These are phyloP conservation scores for Amphipyra berbera DNA, from an alignment of 2,888 invertebrate species.

Conservation along the genomic window DNA sequence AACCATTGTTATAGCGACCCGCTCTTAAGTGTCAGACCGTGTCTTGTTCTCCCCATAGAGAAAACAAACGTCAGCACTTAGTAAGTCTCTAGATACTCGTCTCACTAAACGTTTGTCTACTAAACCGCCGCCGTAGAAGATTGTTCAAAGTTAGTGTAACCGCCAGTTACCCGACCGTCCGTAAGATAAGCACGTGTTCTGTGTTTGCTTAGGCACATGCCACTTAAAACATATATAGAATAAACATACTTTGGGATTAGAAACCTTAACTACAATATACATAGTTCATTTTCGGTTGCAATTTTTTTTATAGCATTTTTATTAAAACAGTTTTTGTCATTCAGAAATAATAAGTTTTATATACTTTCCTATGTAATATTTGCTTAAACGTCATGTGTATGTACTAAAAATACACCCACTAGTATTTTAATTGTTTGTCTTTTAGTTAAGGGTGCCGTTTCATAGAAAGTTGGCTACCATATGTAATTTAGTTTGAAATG, in stretches of 20 bases:
- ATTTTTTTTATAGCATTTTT: too few relatives aligned
- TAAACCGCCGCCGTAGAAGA: constrained; percentile 34
- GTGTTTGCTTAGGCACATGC: constrained; percentile 45
- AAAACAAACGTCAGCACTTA: constrained; percentile 23
- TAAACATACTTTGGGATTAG: background rate
- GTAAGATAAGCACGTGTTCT: constrained; percentile 51
- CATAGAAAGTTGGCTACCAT: constrained; percentile 1
- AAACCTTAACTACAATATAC: background rate
- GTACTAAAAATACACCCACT: constrained; percentile 1
- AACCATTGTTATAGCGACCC: constrained; percentile 8
- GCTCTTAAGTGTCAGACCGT: constrained; percentile 11
- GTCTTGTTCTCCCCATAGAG: constrained; percentile 4
- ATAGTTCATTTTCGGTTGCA: background rate
- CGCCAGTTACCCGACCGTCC: constrained; percentile 14
- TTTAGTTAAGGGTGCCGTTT: constrained; percentile 5
- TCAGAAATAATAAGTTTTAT: background rate
- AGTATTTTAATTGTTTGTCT: constrained; percentile 23
- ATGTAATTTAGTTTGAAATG: constrained; percentile 20
- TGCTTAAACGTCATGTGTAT: background rate
- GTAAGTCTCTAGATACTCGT: constrained; percentile 8
- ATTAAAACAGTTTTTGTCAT: background rate
- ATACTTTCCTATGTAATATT: background rate
- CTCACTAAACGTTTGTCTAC: constrained; percentile 24
- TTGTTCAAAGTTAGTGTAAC: constrained; percentile 46
- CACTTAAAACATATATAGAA: background rate